Percentiles rank a stretch among this genome's conserved stretches.
Conservation (phyloP, 2,113 vertebrate genomes). For the Xenopus laevis region DNA sequence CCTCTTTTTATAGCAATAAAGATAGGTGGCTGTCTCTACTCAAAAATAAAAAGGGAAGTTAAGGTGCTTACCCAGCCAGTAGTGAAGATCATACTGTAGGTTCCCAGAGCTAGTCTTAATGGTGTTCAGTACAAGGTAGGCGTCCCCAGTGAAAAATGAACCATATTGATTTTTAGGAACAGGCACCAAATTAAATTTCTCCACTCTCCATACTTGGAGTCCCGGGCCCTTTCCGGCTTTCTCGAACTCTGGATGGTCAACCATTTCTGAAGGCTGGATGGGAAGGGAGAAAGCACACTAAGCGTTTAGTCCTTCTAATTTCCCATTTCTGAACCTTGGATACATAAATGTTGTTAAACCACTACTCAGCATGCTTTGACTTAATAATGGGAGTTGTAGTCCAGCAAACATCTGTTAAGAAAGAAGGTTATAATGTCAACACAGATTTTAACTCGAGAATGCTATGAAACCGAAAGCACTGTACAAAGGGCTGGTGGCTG, state of each 20-base stretch:
- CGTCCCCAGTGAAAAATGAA: slow-evolving; percentile 92
- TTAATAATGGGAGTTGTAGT: too few relatives aligned
- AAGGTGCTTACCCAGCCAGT: slow-evolving; percentile 87
- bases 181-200: slow-evolving; percentile 89
- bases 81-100: slow-evolving; percentile 93
- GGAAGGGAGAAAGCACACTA: too few relatives aligned
- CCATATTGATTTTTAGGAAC: slow-evolving; percentile 87
- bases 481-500: too few relatives aligned
- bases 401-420: too few relatives aligned
- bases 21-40: too few relatives aligned
- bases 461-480: too few relatives aligned
- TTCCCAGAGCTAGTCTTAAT: slow-evolving; percentile 81
- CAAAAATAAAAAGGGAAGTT: not conserved
- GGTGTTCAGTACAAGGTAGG: slow-evolving; percentile 91
- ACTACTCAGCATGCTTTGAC: too few relatives aligned
- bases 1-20: too few relatives aligned
- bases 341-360: too few relatives aligned
- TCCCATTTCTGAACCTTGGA: too few relatives aligned
- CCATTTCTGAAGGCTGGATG: slow-evolving; percentile 75
- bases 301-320: not conserved
- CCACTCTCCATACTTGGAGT: slow-evolving; percentile 94
- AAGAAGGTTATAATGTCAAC: too few relatives aligned
- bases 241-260: slow-evolving; percentile 84
- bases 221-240: slow-evolving; percentile 83
- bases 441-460: too few relatives aligned